Percentiles rank a stretch among this genome's conserved stretches.
These are phyloP conservation scores for Lymantria monacha DNA, from an alignment of 2,888 invertebrate species.

Conservation along the genomic window DNA sequence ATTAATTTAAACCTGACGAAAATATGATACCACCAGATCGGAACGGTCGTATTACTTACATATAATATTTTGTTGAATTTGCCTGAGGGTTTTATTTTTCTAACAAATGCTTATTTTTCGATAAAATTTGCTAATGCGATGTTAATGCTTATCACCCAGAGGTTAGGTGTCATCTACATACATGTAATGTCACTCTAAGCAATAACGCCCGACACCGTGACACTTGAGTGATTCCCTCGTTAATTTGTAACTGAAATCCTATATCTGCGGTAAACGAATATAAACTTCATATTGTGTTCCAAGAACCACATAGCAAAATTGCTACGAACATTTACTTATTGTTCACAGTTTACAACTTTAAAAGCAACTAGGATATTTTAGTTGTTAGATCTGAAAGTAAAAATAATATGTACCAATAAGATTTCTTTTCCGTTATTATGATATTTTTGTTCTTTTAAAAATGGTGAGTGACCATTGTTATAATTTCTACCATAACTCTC, in stretches of 20 bases:
- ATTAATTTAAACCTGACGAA: too few relatives aligned
- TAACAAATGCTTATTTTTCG: too few relatives aligned
- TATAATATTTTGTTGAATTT: too few relatives aligned
- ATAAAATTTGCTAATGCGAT: constrained; percentile 20
- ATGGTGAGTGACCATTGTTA: too few relatives aligned
- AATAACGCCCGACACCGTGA: constrained; percentile 56
- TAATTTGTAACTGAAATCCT: constrained; percentile 71
- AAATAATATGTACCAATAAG: too few relatives aligned
- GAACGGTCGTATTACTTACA: too few relatives aligned
- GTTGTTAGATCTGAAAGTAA: too few relatives aligned
- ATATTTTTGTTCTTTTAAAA: too few relatives aligned
- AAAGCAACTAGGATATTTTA: constrained; percentile 47
- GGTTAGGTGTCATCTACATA: constrained; percentile 47
- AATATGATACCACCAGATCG: too few relatives aligned
- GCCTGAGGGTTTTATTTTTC: too few relatives aligned
- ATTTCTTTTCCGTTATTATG: too few relatives aligned
- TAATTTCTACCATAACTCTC: too few relatives aligned
- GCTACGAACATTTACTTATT: constrained; percentile 43
- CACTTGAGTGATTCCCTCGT: constrained; percentile 73
- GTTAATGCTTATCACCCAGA: constrained; percentile 47
- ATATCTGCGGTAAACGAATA: constrained; percentile 46
- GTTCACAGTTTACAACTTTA: constrained; percentile 52
- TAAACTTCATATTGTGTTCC: constrained; percentile 46
- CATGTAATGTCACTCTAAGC: constrained; percentile 51
- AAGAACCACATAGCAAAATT: constrained; percentile 38